Conservation (phyloP, 2,888 invertebrate species). For the Thelaira solivaga region DNA sequence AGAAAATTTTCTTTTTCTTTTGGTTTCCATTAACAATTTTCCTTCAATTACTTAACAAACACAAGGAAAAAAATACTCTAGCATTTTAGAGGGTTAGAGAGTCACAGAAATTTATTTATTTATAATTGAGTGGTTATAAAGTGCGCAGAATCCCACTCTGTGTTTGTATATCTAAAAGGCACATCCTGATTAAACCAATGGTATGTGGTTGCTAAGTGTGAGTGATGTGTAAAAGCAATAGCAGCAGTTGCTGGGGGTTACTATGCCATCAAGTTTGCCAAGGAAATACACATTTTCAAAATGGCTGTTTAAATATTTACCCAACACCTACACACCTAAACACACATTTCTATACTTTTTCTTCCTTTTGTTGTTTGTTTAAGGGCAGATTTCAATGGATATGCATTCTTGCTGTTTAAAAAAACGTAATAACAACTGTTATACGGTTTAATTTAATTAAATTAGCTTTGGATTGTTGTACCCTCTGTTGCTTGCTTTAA, state of each 20-base stretch:
- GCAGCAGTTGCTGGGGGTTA: slow-evolving; percentile 39
- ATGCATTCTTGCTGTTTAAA: slow-evolving; percentile 1
- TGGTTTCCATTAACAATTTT: too few species aligned
- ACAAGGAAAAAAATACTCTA: neutral
- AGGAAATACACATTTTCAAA: slow-evolving; percentile 68
- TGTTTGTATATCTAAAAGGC: neutral
- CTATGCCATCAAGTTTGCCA: slow-evolving; percentile 27
- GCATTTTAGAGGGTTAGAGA: slow-evolving; percentile 5
- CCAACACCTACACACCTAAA: slow-evolving; percentile 40
- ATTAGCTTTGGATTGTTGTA: slow-evolving; percentile 17
- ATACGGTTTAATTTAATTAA: slow-evolving; percentile 45
- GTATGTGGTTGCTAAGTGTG: slow-evolving; percentile 51
- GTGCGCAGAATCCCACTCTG: slow-evolving; percentile 66
- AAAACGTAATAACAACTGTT: neutral
- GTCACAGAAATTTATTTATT: slow-evolving; percentile 19
- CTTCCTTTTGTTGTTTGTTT: slow-evolving; percentile 20
- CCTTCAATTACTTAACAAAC: neutral
- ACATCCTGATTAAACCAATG: slow-evolving; percentile 61
- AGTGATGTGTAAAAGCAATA: slow-evolving; percentile 44
- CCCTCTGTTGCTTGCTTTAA: slow-evolving; percentile 22
- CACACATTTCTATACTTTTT: neutral
- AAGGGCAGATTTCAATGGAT: slow-evolving; percentile 35
- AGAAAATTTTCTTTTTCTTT: too few species aligned
- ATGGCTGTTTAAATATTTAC: slow-evolving; percentile 76
- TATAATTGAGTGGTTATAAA: slow-evolving; percentile 60